Evolutionary conservation across 2,888 invertebrate species (phyloP).

Genomic region (Papilio demoleus): DNA sequence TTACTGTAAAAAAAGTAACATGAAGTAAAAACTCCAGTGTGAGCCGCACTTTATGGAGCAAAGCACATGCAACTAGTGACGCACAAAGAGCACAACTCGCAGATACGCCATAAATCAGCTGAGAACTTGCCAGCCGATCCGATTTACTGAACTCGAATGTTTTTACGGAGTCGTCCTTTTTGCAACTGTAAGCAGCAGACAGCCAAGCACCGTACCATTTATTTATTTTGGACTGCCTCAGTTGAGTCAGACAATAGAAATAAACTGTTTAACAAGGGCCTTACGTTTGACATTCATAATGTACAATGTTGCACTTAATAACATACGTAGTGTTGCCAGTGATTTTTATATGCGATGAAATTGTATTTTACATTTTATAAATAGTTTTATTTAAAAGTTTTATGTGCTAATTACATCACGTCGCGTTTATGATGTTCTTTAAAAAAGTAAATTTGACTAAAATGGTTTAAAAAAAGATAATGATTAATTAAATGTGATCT

Average conservation of each 20-base stretch:
- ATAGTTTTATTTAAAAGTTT: neutral
- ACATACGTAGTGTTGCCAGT: conserved; percentile 14
- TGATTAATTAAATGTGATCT: too few species aligned
- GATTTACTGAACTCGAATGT: conserved; percentile 46
- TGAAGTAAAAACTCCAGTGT: conserved; percentile 10
- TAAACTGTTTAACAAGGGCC: conserved; percentile 22
- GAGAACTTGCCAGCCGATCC: conserved; percentile 63
- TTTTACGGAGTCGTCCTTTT: conserved; percentile 41
- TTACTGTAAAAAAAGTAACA: too few species aligned
- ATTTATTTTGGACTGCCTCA: conserved; percentile 30
- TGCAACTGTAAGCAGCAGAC: conserved; percentile 32
- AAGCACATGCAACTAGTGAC: conserved; percentile 54
- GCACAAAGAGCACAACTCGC: conserved; percentile 59
- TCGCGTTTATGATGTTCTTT: neutral
- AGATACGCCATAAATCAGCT: conserved; percentile 66
- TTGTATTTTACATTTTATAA: neutral
- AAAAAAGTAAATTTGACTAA: too few species aligned
- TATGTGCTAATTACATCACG: conserved; percentile 3
- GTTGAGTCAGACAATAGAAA: conserved; percentile 40
- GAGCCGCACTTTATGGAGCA: conserved; percentile 44
- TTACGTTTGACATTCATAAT: conserved; percentile 13
- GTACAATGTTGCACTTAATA: conserved; percentile 19
- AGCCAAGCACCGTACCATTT: conserved; percentile 27
- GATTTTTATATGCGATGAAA: conserved; percentile 6
- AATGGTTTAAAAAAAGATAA: too few species aligned